Evolutionary conservation across 2,797 vertebrate species (phyloP), one percentile per base, ranked within the genome.

Genomic region (Poecilia wingei): DNA sequence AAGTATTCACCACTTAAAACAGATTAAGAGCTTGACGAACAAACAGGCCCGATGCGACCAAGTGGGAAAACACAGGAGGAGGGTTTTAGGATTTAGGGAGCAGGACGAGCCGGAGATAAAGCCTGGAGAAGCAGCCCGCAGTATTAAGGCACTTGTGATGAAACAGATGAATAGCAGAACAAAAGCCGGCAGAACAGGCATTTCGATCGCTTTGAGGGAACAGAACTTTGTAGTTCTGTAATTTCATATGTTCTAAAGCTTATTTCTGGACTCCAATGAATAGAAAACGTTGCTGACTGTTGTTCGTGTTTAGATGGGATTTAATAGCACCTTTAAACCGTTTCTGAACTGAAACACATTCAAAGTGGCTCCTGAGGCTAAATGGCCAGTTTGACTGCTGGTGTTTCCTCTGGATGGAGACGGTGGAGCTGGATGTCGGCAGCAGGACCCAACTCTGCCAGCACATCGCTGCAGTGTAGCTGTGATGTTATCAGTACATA

Each of bases 1-100:
- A 94, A 94, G 92, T 94, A 91, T 93, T 93, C 90, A 87, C 76
- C 92, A 94, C 91, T 92, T 94, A 94, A 95, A 95, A 94, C 93
- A 94, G 94, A 94, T 95, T 95, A 95, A 93, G 93, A 84, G 91
- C 93, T 93, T 84, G 90, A 78, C 89, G 82, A 93, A 90, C 86
- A 89, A 93, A 94, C 91, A 86, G 86, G 77, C 81, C 83, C 79
- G 84, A 91, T 77, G 88, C 87, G 85, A 76, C 73, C 43, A 82
- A 90, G 88, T 88, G 82, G 90, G 89, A 85, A 80, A 86, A 91
- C 82, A 83, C 86, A 84, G 87, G 82, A 86, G 89, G 88, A 88
- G 84, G 88, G 84, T 86, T 86, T 87, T 6, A 76, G 88, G 89
- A 92, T 92, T 93, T 92, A 92, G 82, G 84, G 81, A 83, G 84